phyloP scores from a whole-genome alignment of 2,888 invertebrate species.

The Plagiodera versicolora region DNA sequence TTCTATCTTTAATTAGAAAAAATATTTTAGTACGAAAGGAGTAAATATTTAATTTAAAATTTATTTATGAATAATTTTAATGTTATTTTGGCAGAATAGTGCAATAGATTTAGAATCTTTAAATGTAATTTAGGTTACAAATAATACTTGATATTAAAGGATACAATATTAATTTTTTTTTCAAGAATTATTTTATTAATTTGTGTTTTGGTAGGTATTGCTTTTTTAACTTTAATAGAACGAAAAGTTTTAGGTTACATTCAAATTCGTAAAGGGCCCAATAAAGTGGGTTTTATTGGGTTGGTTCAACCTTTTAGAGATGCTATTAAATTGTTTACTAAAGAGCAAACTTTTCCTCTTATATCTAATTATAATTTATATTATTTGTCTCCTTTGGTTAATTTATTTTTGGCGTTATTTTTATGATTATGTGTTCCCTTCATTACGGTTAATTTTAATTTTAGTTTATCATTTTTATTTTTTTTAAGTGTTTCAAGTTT shows the following conservation, averaged over 20 bases:
- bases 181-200: conserved; percentile 50
- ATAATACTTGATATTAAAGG: conserved; percentile 60
- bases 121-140: conserved; percentile 59
- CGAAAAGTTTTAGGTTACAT: conserved; percentile 72
- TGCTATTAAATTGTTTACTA: conserved; percentile 73
- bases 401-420: conserved; percentile 18
- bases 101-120: conserved; percentile 72
- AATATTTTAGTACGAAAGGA: conserved; percentile 82
- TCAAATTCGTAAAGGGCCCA: conserved; percentile 74
- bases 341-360: conserved; percentile 62
- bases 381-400: conserved; percentile 51
- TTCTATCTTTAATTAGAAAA: conserved; percentile 70
- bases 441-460: conserved; percentile 58
- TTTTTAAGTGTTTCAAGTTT: conserved; percentile 67
- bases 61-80: conserved; percentile 48
- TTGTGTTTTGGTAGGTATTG: conserved; percentile 66
- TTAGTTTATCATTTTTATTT: conserved; percentile 65
- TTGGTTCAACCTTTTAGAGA: conserved; percentile 72
- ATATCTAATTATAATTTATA: conserved; percentile 64
- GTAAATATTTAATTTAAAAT: conserved; percentile 62
- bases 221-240: conserved; percentile 71
- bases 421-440: conserved; percentile 58
- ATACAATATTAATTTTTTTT: conserved; percentile 42
- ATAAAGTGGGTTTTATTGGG: conserved; percentile 67
- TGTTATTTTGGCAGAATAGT: conserved; percentile 69